Percentiles rank a stretch among this genome's conserved stretches.
These are phyloP conservation scores for Eleutherodactylus coqui DNA, from an alignment of 2,797 vertebrate species.

Conservation along the genomic window DNA sequence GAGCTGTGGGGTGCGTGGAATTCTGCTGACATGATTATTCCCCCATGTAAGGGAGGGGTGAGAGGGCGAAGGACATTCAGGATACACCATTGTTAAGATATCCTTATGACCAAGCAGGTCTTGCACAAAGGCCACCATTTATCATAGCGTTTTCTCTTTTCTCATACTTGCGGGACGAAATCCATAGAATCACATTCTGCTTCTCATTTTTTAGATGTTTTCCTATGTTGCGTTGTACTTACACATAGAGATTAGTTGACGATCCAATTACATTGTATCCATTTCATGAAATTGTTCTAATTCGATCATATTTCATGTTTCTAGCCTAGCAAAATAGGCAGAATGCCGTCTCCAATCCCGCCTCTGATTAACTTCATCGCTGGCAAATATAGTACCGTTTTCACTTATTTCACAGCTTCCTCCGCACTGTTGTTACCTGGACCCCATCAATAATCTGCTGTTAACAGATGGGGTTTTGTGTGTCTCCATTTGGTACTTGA, in stretches of 20 bases:
- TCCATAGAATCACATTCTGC: not conserved
- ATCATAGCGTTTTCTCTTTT: not conserved
- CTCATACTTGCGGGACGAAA: not conserved
- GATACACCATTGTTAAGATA: conserved; percentile 52
- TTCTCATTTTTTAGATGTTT: not conserved
- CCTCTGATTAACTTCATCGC: not conserved
- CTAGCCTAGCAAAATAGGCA: not conserved
- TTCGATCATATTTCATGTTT: not conserved
- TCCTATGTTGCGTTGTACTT: not conserved
- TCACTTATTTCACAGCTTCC: not conserved
- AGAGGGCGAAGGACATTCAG: conserved; percentile 64
- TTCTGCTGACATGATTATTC: conserved; percentile 71
- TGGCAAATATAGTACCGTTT: not conserved
- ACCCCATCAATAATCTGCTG: not conserved
- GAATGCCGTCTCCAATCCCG: not conserved
- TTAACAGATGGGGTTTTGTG: not conserved
- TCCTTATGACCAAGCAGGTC: conserved; percentile 2
- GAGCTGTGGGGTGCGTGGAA: conserved; percentile 73
- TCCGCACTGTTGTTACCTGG: not conserved
- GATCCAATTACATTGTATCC: too few species aligned
- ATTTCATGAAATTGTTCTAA: not conserved
- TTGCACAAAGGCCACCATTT: conserved; percentile 3
- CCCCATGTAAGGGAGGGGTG: conserved; percentile 55
- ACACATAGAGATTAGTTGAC: not conserved
- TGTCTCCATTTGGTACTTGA: not conserved